Evolutionary conservation across 2,888 invertebrate species (phyloP).

Genomic region (Drosophila borborema): DNA sequence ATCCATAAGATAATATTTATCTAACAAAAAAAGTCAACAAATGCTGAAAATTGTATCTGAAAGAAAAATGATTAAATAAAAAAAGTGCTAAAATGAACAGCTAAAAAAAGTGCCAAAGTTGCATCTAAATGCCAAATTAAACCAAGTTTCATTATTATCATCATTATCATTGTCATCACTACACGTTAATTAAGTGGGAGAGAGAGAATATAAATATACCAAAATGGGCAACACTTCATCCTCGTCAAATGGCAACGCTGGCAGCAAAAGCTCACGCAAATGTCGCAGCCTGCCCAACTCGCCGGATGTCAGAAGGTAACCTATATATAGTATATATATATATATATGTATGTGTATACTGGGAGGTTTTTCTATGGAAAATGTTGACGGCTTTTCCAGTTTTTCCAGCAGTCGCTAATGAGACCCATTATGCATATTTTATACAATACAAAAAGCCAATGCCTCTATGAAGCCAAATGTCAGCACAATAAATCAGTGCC

Average conservation of each 20-base stretch:
- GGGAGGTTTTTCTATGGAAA: slow-evolving; percentile 39
- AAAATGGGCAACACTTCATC: slow-evolving; percentile 85
- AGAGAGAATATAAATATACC: neutral
- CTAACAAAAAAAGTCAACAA: neutral
- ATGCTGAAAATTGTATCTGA: no score
- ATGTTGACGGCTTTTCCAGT: slow-evolving; percentile 20
- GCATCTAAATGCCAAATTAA: slow-evolving; percentile 73
- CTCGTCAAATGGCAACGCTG: slow-evolving; percentile 69
- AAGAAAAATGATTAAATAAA: slow-evolving; percentile 22
- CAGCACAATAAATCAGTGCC: slow-evolving; percentile 68
- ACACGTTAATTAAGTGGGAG: slow-evolving; percentile 24
- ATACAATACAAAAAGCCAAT: slow-evolving; percentile 38
- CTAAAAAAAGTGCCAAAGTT: slow-evolving; percentile 68
- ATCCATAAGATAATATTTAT: neutral
- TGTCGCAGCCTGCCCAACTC: slow-evolving; percentile 91
- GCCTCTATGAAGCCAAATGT: slow-evolving; percentile 67
- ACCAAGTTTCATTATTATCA: slow-evolving; percentile 63
- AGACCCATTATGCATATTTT: slow-evolving; percentile 58
- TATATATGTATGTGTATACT: slow-evolving; percentile 9
- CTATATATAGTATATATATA: slow-evolving; percentile 6
- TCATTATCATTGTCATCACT: slow-evolving; percentile 15
- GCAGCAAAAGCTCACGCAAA: slow-evolving; percentile 83
- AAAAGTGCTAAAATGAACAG: slow-evolving; percentile 18
- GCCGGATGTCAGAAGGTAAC: slow-evolving; percentile 91
- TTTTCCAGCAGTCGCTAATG: slow-evolving; percentile 56